These are phyloP conservation scores for Catocala nupta DNA, from an alignment of 2,888 invertebrate genomes.

Conservation along the genomic window DNA sequence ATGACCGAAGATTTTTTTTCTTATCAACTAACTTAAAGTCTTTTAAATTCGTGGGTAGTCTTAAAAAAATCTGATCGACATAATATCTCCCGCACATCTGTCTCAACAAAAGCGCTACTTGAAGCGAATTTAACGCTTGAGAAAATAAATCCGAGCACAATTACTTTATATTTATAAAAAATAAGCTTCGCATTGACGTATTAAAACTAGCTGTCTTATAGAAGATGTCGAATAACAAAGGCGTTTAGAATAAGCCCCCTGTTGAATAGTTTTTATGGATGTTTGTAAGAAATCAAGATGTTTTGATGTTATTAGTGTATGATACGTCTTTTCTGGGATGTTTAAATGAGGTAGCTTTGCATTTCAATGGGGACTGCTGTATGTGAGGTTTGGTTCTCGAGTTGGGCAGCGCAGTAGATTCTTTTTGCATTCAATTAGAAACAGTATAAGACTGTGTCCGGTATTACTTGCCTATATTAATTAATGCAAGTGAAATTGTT, in stretches of 20 bases:
- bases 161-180: slow-evolving; percentile 21
- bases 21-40: neutral
- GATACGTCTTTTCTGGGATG: slow-evolving; percentile 21
- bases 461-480: too few relatives aligned
- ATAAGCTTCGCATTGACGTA: slow-evolving; percentile 46
- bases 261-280: slow-evolving; percentile 52
- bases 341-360: too few relatives aligned
- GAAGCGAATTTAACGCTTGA: slow-evolving; percentile 78
- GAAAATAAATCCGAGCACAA: slow-evolving; percentile 54
- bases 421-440: too few relatives aligned
- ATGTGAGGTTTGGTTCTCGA: too few relatives aligned
- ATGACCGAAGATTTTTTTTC: too few relatives aligned
- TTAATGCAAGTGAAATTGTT: too few relatives aligned
- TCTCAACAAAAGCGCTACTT: slow-evolving; percentile 63
- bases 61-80: slow-evolving; percentile 3
- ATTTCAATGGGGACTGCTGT: too few relatives aligned
- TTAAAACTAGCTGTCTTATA: slow-evolving; percentile 47
- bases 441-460: too few relatives aligned
- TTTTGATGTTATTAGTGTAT: slow-evolving; percentile 50
- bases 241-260: slow-evolving; percentile 62
- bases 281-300: slow-evolving; percentile 42
- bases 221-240: slow-evolving; percentile 36
- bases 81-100: slow-evolving; percentile 58
- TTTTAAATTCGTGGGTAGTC: too few relatives aligned
- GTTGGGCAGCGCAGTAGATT: too few relatives aligned